Evolutionary conservation across 2,888 invertebrate genomes (phyloP).

Genomic region (Hedya salicella): DNA sequence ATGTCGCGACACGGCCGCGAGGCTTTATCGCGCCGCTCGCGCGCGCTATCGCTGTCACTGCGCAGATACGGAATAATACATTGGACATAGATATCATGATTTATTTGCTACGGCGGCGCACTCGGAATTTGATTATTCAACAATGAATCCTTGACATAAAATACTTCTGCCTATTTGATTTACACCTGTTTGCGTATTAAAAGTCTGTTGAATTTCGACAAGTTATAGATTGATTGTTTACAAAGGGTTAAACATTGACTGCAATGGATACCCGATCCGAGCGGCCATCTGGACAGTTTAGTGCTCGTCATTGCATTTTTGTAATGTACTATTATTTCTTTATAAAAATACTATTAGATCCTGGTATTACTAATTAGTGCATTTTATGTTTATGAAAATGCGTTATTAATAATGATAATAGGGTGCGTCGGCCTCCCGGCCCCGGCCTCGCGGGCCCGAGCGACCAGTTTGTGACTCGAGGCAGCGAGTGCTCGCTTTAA

Average conservation of each 20-base stretch:
- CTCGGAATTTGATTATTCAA: constrained; percentile 10
- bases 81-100: constrained; percentile 4
- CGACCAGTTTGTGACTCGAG: constrained; percentile 48
- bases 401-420: constrained; percentile 5
- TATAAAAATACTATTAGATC: constrained; percentile 42
- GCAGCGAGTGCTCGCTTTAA: constrained; percentile 38
- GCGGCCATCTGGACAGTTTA: not conserved
- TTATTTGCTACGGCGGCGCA: constrained; percentile 14
- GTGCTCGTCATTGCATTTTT: constrained; percentile 11
- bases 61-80: constrained; percentile 4
- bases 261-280: too few relatives aligned
- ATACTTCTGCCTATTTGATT: constrained; percentile 5
- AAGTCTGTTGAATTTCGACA: not conserved
- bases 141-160: constrained; percentile 5
- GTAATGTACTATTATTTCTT: constrained; percentile 11
- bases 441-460: too few relatives aligned
- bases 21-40: not conserved
- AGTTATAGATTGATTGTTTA: not conserved
- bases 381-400: constrained; percentile 42
- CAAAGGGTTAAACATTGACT: not conserved
- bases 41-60: constrained; percentile 6
- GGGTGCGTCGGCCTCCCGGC: not conserved
- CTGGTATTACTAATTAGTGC: constrained; percentile 36
- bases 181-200: not conserved
- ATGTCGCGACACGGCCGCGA: not conserved